A percentile compares a stretch with the other conserved stretches of the same genome.
Evolutionary conservation across 2,797 vertebrate species (phyloP).

Genomic region (Limnodromus scolopaceus): DNA sequence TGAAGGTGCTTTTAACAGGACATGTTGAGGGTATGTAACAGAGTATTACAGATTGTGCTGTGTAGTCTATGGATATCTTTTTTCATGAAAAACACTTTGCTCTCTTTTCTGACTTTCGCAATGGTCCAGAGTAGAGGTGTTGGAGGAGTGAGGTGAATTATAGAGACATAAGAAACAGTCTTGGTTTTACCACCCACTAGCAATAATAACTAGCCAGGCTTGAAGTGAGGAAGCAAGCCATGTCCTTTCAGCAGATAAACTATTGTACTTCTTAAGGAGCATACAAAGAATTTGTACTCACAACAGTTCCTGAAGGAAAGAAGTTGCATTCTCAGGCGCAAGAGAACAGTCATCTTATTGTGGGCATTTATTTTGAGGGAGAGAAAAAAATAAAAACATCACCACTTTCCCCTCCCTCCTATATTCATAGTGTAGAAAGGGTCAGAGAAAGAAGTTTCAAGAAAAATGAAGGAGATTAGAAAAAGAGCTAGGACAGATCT

Average conservation of each 20-base stretch:
- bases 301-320: background rate
- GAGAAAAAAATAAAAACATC: background rate
- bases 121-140: background rate
- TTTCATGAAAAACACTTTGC: background rate
- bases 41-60: background rate
- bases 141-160: background rate
- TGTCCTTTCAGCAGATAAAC: background rate
- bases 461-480: background rate
- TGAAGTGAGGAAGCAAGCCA: background rate
- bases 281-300: background rate
- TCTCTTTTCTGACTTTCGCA: background rate
- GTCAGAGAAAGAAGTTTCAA: background rate
- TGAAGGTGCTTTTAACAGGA: background rate
- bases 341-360: background rate
- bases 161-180: background rate
- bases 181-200: background rate
- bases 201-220: background rate
- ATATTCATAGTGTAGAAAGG: background rate
- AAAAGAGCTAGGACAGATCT: background rate
- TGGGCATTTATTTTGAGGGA: background rate
- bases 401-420: background rate
- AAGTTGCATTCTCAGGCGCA: background rate
- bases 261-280: background rate
- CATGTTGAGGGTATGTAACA: background rate
- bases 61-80: background rate